Evolutionary conservation across 2,113 vertebrate genomes (phyloP), one percentile per base, ranked within the genome.

Genomic region (Mesoclemmys tuberculata): DNA sequence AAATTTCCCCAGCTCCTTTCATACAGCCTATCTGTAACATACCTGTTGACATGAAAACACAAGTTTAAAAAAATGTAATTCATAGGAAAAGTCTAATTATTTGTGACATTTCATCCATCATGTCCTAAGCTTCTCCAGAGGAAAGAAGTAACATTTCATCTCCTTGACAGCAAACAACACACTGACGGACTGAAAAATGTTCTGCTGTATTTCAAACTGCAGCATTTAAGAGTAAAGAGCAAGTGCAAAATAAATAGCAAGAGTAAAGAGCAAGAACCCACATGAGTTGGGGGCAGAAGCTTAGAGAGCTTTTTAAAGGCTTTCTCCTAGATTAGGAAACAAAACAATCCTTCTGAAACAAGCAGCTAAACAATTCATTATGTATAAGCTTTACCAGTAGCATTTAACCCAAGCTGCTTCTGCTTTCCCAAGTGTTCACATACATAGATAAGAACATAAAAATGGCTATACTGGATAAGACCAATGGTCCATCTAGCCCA

Each of bases 21-120:
- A 46, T 82, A 79, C 77, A 96, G 92, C 84, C 96, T 91, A 94
- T 90, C 91, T 6, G 89, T 97, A 96, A 96, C 97, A 96, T 78
- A 97, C 94, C 95, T 96, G 96, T 90, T 95, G 97, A 96, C 94
- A 97, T 87, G 93, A 96, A 96, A 96, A 96, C 85, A 96, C 87
- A 96, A 85, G 85, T 94, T 95, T 84, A 95, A 97, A 74, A 95
- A 97, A 97, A 93, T 89, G 95, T 97, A 97, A 98, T 97, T 97
- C 95, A 92, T 94, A 95, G 89, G 93, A 80, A 77, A 95, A 97
- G 96, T 97, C 97, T 97, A 98, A 98, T 98, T 98, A 98, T 98
- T 97, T 93, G 93, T 98, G 97, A 96, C 97, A 97, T 97, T 98
- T 97, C 96, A 98, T 98, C 94, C 95, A 97, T 98, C 97, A 97